Evolutionary conservation across 2,113 vertebrate genomes (phyloP), one percentile per base, ranked within the genome.

Genomic region (Grammomys dolichurus): DNA sequence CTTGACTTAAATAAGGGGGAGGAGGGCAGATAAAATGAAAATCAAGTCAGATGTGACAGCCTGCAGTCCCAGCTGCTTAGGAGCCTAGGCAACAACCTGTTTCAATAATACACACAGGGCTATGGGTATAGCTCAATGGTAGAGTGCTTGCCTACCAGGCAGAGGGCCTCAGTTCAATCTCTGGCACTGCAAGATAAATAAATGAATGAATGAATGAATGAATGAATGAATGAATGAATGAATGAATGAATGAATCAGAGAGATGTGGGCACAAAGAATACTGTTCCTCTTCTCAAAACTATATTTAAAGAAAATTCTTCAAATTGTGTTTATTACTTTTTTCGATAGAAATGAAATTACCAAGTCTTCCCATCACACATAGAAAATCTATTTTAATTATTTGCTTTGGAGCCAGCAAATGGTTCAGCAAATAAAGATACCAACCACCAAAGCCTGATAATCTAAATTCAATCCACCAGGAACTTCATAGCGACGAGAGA

Each of bases 351-450:
- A 81, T 24, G 19, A 82, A 95, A 91, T 13, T 31, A 87, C n/a
- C 36, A 82, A 10, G 81, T 48, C 43, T 87, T 86, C 58, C 31
- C 84, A 65, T 40, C 70, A 97, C 87, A 26, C 46, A 96, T 7
- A 90, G 92, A 96, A 96, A 84, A 78, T n/a, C 72, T 78, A 81
- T 19, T 92, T 92, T 36, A 43, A 16, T 65, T 85, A 43, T 65
- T 46, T 85, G 40, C 26, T 95, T 80, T 87, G 82, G 92, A 78
- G 92, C 17, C 56, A 92, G 70, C 58, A 92, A 60, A 63, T 63
- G 56, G n/a, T 17, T 84, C 56, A 43, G n/a, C n/a, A 63, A 60
- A 40, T 60, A 82, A 82, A 60, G 80, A 40, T 26, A 63, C 56
- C 56, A 40, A 40, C 56, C 81, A 60, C 81, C 81, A 84, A 84